phyloP scores from a whole-genome alignment of 92 coral and sea anemone genomes.

The Porites divaricata region DNA sequence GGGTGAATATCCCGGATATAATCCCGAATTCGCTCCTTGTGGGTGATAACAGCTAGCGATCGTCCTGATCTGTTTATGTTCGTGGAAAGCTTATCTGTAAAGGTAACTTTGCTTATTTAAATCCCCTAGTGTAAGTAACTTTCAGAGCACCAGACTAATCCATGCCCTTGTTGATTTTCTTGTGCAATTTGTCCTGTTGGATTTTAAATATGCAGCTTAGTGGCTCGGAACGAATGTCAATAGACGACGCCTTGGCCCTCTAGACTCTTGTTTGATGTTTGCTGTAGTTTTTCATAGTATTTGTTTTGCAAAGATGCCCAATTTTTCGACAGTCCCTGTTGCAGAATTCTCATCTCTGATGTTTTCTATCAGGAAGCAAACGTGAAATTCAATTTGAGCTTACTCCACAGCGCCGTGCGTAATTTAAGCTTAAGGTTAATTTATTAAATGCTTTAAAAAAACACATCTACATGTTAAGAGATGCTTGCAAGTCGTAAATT shows the following conservation, averaged over 20 bases:
- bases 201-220: background rate
- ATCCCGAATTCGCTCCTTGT: background rate
- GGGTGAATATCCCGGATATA: conserved; percentile 34
- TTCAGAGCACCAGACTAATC: background rate
- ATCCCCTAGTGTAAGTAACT: background rate
- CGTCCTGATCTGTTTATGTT: conserved; percentile 13
- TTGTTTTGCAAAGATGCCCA: conserved; percentile 19
- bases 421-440: background rate
- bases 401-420: background rate
- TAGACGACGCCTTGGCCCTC: conserved; percentile 5
- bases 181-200: background rate
- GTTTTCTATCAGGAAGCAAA: background rate
- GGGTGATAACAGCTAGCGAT: background rate
- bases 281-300: conserved; percentile 34
- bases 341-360: conserved; percentile 4
- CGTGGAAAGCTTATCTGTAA: background rate
- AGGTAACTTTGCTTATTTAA: background rate
- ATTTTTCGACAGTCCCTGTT: conserved; percentile 3
- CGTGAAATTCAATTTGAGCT: background rate
- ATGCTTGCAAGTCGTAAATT: background rate
- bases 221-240: conserved; percentile 13
- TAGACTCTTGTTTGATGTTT: conserved; percentile 17
- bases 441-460: background rate
- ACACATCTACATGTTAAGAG: background rate
- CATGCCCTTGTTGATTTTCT: background rate